Percentiles rank a stretch among this genome's conserved stretches.
Conservation (phyloP, 2,888 invertebrate genomes). For the Petrolisthes manimaculis region DNA sequence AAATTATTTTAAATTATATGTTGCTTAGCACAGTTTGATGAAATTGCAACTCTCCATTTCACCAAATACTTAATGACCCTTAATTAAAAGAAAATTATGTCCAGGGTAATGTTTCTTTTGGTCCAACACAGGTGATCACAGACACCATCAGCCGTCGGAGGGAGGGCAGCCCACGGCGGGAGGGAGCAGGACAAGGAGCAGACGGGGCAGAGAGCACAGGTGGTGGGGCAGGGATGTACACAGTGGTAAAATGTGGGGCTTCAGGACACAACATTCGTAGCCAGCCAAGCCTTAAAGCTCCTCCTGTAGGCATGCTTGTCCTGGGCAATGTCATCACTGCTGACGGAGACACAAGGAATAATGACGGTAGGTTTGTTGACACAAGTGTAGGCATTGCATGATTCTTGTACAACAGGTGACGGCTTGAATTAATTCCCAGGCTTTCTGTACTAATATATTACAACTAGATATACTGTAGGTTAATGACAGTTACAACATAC, state of each 20-base stretch:
- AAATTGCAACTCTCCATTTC: no score
- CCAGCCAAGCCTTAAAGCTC: slow-evolving; percentile 78
- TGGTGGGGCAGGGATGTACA: slow-evolving; percentile 71
- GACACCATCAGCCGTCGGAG: slow-evolving; percentile 70
- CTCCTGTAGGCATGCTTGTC: slow-evolving; percentile 79
- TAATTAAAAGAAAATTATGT: not conserved
- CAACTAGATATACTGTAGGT: no score
- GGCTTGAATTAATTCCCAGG: no score
- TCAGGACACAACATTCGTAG: slow-evolving; percentile 82
- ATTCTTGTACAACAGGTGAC: no score
- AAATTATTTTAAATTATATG: no score
- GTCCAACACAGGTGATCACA: slow-evolving; percentile 71
- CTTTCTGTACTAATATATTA: no score
- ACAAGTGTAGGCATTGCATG: no score
- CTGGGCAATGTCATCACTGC: slow-evolving; percentile 78
- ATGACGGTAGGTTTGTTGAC: slow-evolving; percentile 49
- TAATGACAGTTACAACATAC: no score
- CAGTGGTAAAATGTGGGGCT: slow-evolving; percentile 81
- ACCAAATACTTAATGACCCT: no score
- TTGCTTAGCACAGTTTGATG: no score
- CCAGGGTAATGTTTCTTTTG: not conserved
- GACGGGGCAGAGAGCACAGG: slow-evolving; percentile 39
- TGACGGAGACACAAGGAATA: slow-evolving; percentile 73
- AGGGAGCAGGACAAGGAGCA: slow-evolving; percentile 14
- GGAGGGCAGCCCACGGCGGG: slow-evolving; percentile 47